A percentile compares a stretch with the other conserved stretches of the same genome.
phyloP scores from a whole-genome alignment of 2,888 invertebrate genomes.

The Spialia ferax region DNA sequence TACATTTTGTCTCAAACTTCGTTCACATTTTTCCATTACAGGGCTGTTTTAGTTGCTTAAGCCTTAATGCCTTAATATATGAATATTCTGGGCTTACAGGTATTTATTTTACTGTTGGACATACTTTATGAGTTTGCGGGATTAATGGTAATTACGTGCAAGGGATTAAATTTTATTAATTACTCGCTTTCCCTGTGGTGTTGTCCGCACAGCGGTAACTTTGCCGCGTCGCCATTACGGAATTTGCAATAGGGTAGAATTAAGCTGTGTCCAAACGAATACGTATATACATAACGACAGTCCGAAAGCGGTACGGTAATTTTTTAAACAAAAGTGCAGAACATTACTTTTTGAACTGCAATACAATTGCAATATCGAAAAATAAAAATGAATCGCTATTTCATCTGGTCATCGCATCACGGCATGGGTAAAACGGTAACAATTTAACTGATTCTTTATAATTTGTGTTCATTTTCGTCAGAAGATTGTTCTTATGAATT shows the following conservation, averaged over 20 bases:
- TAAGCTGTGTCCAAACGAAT: constrained; percentile 29
- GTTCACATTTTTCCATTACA: background rate
- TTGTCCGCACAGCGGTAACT: constrained; percentile 38
- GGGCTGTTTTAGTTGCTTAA: constrained; percentile 16
- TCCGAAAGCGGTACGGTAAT: background rate
- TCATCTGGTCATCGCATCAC: too few species aligned
- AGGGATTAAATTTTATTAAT: constrained; percentile 42
- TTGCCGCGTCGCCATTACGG: constrained; percentile 30
- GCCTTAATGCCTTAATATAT: constrained; percentile 26
- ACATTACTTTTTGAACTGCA: too few species aligned
- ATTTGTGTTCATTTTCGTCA: too few species aligned
- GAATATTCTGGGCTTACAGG: constrained; percentile 34
- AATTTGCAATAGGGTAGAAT: constrained; percentile 35
- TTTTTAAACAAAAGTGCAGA: background rate
- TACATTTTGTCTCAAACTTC: constrained; percentile 6
- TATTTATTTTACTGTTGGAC: constrained; percentile 40
- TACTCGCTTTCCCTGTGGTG: constrained; percentile 37
- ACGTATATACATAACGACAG: background rate
- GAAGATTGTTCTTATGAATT: too few species aligned
- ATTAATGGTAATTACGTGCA: constrained; percentile 42
- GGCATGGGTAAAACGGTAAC: too few species aligned
- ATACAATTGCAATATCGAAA: too few species aligned
- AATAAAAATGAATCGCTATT: too few species aligned
- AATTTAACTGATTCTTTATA: too few species aligned
- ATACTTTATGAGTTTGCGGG: constrained; percentile 40